Base-by-base conservation (phyloP, 1,140 invertebrate species). In the Gonioctena quinquepunctata region DNA sequence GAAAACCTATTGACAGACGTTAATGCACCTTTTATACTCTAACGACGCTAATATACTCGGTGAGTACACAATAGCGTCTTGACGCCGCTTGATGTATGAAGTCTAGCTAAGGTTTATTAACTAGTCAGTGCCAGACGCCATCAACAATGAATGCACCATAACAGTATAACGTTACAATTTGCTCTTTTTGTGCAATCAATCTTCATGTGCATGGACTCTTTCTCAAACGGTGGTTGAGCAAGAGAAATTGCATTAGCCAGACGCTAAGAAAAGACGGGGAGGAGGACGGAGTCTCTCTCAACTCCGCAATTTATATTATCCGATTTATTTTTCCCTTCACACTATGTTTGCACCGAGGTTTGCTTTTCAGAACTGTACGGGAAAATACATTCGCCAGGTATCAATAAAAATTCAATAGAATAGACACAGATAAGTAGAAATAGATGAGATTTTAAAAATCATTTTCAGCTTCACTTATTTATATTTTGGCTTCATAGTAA, bases 11-110 rank as follows among this genome's bases (percentile, higher is more conserved):
- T 57, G 54, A 25, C 54, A 57, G n/a, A 23, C 54, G 7, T 57
- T 57, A 57, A 57, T 57, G 54, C 54, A 57, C 54, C 54, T 57
- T 57, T 57, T 57, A 57, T 57, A 57, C 54, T 57, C 19, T 57
- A 57, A 57, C 25, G 54, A 57, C 54, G 21, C 54, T 57, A 57
- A 57, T 57, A 57, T 57, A 57, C 21, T 57, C 25, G 21, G 21
- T 23, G 25, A 57, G 54, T 57, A 57, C n/a, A 57, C 54, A 57
- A 57, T 57, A 22, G 54, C 54, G 54, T 57, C 54, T 4, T 25
- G 22, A 57, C 54, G 54, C 7, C 25, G 54, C 8, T 57, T 57
- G 54, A 57, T 57, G 54, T 57, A 57, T 57, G 54, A 57, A 57
- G 54, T 57, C 54, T 57, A 22, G 54, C 48, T 57, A 22, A 57